These are phyloP conservation scores for Rotaria magnacalcarata DNA, from an alignment of 2,888 invertebrate genomes.

Conservation along the genomic window DNA sequence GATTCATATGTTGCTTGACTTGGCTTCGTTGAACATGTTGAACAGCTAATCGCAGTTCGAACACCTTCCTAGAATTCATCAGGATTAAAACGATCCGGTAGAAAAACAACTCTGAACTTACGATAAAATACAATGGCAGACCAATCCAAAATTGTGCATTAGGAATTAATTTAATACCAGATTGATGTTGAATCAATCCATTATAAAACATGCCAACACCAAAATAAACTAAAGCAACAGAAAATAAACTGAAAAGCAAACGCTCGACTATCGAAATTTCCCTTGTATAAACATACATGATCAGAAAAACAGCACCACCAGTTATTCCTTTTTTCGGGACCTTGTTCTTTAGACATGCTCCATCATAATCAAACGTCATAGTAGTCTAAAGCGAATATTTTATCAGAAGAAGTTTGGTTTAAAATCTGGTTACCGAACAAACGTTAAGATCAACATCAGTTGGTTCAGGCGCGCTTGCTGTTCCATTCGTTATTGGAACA, in stretches of 20 bases:
- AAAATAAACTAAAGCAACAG: constrained; percentile 18
- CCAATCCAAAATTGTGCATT: constrained; percentile 37
- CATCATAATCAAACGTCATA: background rate
- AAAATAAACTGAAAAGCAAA: constrained; percentile 5
- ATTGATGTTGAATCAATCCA: constrained; percentile 32
- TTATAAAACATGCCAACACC: constrained; percentile 3
- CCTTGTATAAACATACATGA: background rate
- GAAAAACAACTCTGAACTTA: background rate
- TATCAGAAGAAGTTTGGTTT: too few species aligned
- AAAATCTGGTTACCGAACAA: background rate
- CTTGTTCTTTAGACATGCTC: background rate
- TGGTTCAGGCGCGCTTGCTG: background rate
- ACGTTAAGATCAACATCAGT: background rate
- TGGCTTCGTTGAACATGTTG: background rate
- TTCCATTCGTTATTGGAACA: background rate
- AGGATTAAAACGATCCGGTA: too few species aligned
- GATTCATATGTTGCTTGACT: background rate
- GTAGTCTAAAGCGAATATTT: background rate
- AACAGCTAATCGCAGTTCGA: background rate
- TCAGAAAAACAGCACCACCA: background rate
- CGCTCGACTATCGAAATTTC: too few species aligned
- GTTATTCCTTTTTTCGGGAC: background rate
- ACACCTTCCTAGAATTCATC: background rate
- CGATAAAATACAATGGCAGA: background rate
- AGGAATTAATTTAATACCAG: constrained; percentile 38